Percentiles rank a stretch among this genome's conserved stretches.
Evolutionary conservation across 2,113 vertebrate genomes (phyloP).

Genomic region (Xenopus laevis): DNA sequence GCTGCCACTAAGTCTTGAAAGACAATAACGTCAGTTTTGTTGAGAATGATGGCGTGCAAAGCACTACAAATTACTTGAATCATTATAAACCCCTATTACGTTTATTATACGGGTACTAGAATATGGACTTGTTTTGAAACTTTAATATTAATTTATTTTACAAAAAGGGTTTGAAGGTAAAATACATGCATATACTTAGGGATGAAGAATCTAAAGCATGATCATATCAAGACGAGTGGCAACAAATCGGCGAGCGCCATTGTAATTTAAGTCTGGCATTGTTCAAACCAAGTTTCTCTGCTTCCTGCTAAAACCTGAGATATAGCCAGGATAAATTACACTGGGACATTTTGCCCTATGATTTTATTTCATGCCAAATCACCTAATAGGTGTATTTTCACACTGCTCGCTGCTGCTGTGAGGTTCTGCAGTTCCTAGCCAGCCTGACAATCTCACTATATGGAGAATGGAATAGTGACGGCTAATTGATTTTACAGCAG

Average conservation of each 20-base stretch:
- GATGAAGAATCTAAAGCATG: no score
- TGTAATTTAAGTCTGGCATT: background rate
- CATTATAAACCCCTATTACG: no score
- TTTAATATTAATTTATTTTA: no score
- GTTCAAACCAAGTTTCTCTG: background rate
- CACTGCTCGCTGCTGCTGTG: slow-evolving; percentile 68
- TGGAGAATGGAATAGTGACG: slow-evolving; percentile 98
- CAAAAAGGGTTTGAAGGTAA: no score
- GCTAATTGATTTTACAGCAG: slow-evolving; percentile 99
- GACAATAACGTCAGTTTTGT: no score
- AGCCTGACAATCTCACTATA: slow-evolving; percentile 91
- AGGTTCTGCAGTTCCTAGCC: slow-evolving; percentile 86
- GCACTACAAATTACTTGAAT: no score
- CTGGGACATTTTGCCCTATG: slow-evolving; percentile 59
- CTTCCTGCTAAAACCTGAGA: slow-evolving; percentile 43
- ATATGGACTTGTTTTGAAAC: no score
- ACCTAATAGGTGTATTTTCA: slow-evolving; percentile 68
- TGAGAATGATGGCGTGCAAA: no score
- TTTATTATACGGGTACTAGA: no score
- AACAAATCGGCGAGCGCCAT: background rate
- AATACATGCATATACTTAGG: no score
- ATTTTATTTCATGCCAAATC: slow-evolving; percentile 63
- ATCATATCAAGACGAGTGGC: background rate
- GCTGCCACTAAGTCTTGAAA: no score
- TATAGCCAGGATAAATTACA: slow-evolving; percentile 65